Evolutionary conservation across 2,113 vertebrate genomes (phyloP), one percentile per base, ranked within the genome.

Genomic region (Cyprinus carpio): DNA sequence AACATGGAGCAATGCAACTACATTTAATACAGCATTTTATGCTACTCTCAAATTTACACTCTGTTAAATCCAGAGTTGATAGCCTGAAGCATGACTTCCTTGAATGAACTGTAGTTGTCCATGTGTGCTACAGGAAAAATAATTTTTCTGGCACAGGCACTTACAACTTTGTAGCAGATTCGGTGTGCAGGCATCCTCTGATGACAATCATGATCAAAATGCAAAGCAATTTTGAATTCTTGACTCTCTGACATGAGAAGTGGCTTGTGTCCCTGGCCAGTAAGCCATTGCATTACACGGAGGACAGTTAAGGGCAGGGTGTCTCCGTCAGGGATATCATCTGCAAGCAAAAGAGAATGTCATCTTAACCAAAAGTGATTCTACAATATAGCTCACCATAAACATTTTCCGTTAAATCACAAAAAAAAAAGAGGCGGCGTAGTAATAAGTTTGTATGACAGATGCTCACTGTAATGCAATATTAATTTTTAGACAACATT

Each of bases 211-310:
- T 65, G 79, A 20, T 81, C 79, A 65, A 65, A 65, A 69, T 46
- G 15, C 6, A 81, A 3, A 40, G 46, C 2, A 12, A 34, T 51
- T 49, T 46, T 81, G 46, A 69, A 81, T 23, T 65, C 46, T 67
- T 67, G n/a, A 29, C 2, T 62, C 27, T 81, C 79, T 31, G 60
- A 67, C 60, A 81, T 27, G 5, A 81, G 79, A 62, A 81, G 79
- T 13, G 40, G 79, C 6, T 65, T 81, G 79, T 74, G 69, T 43
- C 69, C 69, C 69, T 74, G 69, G 37, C 69, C 69, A 43, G 69
- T 74, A 4, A 74, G 79, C 79, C 79, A 81, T 29, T 81, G 79
- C 79, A 81, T 40, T 6, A 81, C 79, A 62, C 46, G 7, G 25
- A 62, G 79, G 40, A 81, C 79, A 46, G 79, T 81, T 46, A 69